These are phyloP conservation scores for Tricholaema leucomelas DNA, from an alignment of 2,113 vertebrate species.

Conservation along the genomic window DNA sequence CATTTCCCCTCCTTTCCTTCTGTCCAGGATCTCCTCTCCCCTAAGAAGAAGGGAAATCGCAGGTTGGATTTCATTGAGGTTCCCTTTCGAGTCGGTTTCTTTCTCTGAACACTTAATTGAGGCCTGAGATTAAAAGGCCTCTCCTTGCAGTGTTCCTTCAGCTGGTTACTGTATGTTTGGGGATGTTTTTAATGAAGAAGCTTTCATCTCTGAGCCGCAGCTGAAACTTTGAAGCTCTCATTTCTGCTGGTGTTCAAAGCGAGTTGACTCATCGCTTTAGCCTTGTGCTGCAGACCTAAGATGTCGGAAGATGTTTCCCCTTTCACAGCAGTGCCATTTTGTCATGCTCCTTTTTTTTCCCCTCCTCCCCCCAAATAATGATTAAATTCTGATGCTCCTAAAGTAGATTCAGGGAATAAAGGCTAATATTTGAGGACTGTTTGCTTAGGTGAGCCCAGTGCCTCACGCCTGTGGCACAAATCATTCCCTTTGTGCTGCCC, in stretches of 20 bases:
- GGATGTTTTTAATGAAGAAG: neutral
- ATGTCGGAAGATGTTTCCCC: neutral
- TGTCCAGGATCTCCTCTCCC: neutral
- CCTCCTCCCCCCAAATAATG: too few species aligned
- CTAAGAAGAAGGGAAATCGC: neutral
- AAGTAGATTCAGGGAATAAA: neutral
- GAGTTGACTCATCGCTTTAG: neutral
- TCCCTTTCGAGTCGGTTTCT: neutral
- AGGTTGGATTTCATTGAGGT: neutral
- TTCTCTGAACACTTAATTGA: neutral
- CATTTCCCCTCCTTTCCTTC: neutral
- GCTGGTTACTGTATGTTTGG: neutral
- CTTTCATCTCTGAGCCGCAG: neutral
- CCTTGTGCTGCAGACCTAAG: neutral
- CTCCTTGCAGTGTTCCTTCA: neutral
- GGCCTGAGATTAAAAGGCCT: neutral
- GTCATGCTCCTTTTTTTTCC: neutral
- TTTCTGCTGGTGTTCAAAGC: neutral
- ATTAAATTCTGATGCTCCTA: neutral
- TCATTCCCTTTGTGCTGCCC: too few species aligned
- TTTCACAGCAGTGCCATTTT: neutral
- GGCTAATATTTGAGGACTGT: fast-evolving
- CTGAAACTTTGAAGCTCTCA: neutral
- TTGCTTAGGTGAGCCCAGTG: fast-evolving
- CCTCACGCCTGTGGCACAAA: neutral